These are phyloP conservation scores for Leucophenga maculata DNA, from an alignment of 2,888 invertebrate species.

Conservation along the genomic window DNA sequence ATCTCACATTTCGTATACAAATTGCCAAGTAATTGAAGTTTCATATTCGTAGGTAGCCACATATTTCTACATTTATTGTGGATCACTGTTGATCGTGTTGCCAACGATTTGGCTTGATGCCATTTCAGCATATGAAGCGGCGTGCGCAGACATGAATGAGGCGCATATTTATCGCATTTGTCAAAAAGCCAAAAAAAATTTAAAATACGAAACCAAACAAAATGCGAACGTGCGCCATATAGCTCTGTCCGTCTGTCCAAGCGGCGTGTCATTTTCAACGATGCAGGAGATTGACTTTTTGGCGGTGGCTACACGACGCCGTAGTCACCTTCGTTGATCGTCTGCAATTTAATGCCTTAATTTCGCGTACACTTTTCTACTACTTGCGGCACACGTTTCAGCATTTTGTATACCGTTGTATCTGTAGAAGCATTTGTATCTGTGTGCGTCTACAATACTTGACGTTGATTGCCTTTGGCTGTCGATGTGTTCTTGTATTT, in stretches of 20 bases:
- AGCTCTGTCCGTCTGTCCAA: neutral
- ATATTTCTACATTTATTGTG: neutral
- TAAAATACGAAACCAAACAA: neutral
- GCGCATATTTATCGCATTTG: constrained; percentile 10
- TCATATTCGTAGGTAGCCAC: neutral
- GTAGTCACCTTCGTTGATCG: constrained; percentile 28
- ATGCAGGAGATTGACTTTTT: neutral
- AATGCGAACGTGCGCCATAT: constrained; percentile 11
- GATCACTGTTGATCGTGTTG: constrained; percentile 15
- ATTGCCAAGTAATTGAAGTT: neutral
- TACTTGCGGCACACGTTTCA: constrained; percentile 1
- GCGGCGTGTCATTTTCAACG: neutral
- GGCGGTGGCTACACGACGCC: too few relatives aligned
- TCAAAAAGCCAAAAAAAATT: constrained; percentile 17
- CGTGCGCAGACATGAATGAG: neutral
- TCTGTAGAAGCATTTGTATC: neutral
- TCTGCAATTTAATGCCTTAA: constrained; percentile 47
- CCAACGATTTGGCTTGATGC: constrained; percentile 3
- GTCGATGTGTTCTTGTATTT: neutral
- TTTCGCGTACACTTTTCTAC: constrained; percentile 32
- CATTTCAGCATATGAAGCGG: neutral
- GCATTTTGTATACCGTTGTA: neutral
- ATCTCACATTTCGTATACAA: neutral
- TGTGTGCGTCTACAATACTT: neutral
- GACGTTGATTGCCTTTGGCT: constrained; percentile 13